A percentile compares a stretch with the other conserved stretches of the same genome.
These are phyloP conservation scores for Echinometra lucunter DNA, from an alignment of 53 echinoderm and acorn worm species.

Conservation along the genomic window DNA sequence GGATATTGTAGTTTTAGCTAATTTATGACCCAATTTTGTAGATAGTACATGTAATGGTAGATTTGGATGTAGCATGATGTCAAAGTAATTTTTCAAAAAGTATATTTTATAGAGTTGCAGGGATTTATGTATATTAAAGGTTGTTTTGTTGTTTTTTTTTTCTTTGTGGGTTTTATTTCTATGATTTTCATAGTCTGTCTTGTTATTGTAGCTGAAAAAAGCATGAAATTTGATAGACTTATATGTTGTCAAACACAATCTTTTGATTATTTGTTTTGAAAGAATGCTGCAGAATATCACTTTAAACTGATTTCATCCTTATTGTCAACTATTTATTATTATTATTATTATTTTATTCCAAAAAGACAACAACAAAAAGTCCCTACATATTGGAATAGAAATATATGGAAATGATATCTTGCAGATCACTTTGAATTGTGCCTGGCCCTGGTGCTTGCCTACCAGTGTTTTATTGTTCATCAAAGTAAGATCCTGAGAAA, in stretches of 20 bases:
- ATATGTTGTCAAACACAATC: background rate
- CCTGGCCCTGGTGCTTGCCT: too few species aligned
- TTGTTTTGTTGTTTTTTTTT: background rate
- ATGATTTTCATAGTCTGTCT: background rate
- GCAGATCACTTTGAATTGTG: too few species aligned
- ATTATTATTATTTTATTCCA: too few species aligned
- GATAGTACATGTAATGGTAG: constrained; percentile 2
- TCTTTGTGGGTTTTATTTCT: background rate
- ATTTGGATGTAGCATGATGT: background rate
- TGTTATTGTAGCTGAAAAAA: background rate
- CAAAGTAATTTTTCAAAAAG: background rate
- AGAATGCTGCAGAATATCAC: background rate
- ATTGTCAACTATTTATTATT: too few species aligned
- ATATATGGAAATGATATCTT: too few species aligned
- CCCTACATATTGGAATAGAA: too few species aligned
- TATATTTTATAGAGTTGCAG: background rate
- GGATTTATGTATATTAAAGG: background rate
- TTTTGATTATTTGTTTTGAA: background rate
- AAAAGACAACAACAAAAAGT: too few species aligned
- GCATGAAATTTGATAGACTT: background rate
- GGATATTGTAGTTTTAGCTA: background rate
- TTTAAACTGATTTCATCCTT: too few species aligned
- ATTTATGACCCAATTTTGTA: constrained; percentile 1
- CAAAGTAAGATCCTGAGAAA: too few species aligned
- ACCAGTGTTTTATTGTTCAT: too few species aligned